These are phyloP conservation scores for Microtus pennsylvanicus DNA, from an alignment of 2,113 vertebrate genomes.

Conservation along the genomic window DNA sequence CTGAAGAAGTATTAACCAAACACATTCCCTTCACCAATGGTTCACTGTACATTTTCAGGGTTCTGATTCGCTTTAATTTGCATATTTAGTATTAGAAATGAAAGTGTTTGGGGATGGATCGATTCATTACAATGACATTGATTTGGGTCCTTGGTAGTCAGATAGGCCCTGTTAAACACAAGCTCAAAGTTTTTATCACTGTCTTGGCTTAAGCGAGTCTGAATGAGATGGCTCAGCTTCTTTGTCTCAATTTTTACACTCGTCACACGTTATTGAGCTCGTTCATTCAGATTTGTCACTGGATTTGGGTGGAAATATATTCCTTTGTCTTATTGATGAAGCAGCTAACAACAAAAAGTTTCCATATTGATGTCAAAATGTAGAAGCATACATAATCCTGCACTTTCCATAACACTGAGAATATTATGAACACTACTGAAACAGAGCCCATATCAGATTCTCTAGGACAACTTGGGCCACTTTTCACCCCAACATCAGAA, in stretches of 20 bases:
- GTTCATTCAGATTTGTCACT: background rate
- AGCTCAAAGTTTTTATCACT: background rate
- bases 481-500: background rate
- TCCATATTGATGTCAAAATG: background rate
- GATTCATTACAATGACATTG: background rate
- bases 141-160: background rate
- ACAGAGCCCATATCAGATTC: background rate
- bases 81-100: background rate
- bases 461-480: background rate
- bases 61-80: background rate
- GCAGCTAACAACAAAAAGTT: background rate
- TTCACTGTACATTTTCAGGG: background rate
- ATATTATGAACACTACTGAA: background rate
- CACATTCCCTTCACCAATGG: background rate
- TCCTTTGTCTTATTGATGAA: conserved; percentile 6
- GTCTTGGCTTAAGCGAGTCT: background rate
- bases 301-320: background rate
- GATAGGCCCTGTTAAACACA: background rate
- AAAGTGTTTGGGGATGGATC: background rate
- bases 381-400: background rate
- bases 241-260: background rate
- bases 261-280: background rate
- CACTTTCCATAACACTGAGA: background rate
- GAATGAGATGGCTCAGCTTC: background rate
- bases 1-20: background rate